Percentiles rank a stretch among this genome's conserved stretches.
These are phyloP conservation scores for Cerastis rubricosa DNA, from an alignment of 2,888 invertebrate genomes.

Conservation along the genomic window DNA sequence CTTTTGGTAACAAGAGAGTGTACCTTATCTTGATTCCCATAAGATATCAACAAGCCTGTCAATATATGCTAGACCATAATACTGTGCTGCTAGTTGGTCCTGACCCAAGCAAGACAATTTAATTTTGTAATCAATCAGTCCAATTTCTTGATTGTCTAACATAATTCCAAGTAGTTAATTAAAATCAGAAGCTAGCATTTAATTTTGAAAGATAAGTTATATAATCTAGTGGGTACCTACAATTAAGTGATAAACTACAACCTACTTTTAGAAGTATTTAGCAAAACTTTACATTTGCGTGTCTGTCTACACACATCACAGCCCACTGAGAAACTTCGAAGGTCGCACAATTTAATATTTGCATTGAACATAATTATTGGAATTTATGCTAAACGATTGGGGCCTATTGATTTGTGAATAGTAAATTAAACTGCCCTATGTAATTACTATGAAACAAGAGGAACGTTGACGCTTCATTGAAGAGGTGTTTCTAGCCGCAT, in stretches of 20 bases:
- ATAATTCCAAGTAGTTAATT: conserved; percentile 2
- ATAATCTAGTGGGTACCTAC: background rate
- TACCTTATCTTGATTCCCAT: background rate
- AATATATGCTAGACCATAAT: background rate
- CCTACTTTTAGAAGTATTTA: conserved; percentile 43
- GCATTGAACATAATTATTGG: conserved; percentile 12
- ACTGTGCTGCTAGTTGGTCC: background rate
- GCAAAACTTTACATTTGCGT: conserved; percentile 47
- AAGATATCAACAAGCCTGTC: background rate
- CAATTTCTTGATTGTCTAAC: background rate
- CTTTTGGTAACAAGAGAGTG: background rate
- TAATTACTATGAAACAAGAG: background rate
- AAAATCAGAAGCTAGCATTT: background rate
- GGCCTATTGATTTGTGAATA: conserved; percentile 15
- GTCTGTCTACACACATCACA: conserved; percentile 41
- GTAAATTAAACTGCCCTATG: background rate
- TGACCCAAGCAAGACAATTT: too few relatives aligned
- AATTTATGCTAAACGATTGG: background rate
- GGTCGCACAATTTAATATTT: conserved; percentile 43
- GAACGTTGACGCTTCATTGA: background rate
- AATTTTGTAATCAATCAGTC: background rate
- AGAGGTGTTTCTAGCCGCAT: background rate
- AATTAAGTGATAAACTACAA: conserved; percentile 27
- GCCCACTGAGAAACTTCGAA: conserved; percentile 51
- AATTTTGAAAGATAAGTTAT: background rate